A percentile compares a stretch with the other conserved stretches of the same genome.
Conservation (phyloP, 2,888 invertebrate genomes). For the Parnassius smintheus region DNA sequence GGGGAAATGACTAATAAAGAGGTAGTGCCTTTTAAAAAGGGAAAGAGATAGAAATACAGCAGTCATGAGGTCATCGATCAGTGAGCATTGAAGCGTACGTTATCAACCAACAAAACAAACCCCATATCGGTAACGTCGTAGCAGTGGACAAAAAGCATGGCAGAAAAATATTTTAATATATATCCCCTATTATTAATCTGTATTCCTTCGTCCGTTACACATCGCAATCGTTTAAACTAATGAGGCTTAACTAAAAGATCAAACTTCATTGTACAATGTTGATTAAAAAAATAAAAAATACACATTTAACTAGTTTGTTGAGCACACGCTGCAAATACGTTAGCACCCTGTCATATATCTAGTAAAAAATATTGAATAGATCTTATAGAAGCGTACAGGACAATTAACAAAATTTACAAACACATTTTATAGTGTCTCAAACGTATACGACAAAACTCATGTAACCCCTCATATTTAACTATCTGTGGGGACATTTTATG, state of each 20-base stretch:
- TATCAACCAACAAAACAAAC: neutral
- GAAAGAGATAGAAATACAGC: neutral
- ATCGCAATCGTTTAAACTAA: slow-evolving; percentile 34
- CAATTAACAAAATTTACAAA: too few relatives aligned
- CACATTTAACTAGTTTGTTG: slow-evolving; percentile 27
- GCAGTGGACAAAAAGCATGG: slow-evolving; percentile 2
- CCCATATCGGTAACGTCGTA: neutral
- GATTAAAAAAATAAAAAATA: slow-evolving; percentile 19
- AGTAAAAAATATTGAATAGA: neutral
- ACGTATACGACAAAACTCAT: too few relatives aligned
- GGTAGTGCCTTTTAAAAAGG: too few relatives aligned
- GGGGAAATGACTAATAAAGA: too few relatives aligned
- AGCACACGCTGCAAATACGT: slow-evolving; percentile 27
- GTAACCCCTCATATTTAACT: too few relatives aligned
- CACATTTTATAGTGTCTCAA: too few relatives aligned
- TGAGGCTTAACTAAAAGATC: slow-evolving; percentile 34
- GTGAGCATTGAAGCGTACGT: slow-evolving; percentile 3
- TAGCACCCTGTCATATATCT: slow-evolving; percentile 29
- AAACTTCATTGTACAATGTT: neutral
- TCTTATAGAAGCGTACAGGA: neutral
- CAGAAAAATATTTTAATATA: neutral
- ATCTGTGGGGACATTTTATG: too few relatives aligned
- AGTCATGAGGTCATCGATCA: slow-evolving; percentile 4
- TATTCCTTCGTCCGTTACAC: slow-evolving; percentile 20
- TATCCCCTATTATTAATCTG: slow-evolving; percentile 2